A percentile compares a stretch with the other conserved stretches of the same genome.
phyloP scores from a whole-genome alignment of 2,888 invertebrate genomes.

The Nebria brevicollis region DNA sequence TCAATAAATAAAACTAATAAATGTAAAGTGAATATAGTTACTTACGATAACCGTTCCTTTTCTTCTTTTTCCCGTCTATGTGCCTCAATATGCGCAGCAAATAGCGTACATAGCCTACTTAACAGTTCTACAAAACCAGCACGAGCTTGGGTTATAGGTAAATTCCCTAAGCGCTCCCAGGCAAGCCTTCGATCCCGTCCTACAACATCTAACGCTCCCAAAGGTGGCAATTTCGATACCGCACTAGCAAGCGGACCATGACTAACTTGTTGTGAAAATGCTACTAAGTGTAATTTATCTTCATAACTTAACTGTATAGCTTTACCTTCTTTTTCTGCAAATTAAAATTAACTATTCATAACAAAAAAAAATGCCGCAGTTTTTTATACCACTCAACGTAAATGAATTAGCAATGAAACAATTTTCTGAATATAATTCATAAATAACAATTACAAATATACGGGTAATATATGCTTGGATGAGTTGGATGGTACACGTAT shows the following conservation, averaged over 20 bases:
- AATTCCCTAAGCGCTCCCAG: conserved; percentile 91
- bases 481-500: conserved; percentile 22
- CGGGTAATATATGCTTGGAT: not conserved
- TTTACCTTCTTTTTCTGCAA: conserved; percentile 96
- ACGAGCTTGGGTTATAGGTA: conserved; percentile 89
- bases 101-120: conserved; percentile 87
- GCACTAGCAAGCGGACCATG: conserved; percentile 84
- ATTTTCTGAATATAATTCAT: not conserved
- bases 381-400: not conserved
- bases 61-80: conserved; percentile 89
- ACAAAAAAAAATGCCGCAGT: not conserved
- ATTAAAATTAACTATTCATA: conserved; percentile 41
- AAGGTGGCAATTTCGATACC: conserved; percentile 74
- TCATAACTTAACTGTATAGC: conserved; percentile 94
- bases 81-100: conserved; percentile 90
- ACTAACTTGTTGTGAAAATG: conserved; percentile 89
- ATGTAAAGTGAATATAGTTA: conserved; percentile 41
- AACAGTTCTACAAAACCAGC: conserved; percentile 90
- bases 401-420: not conserved
- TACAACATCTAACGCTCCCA: conserved; percentile 95
- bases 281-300: conserved; percentile 90
- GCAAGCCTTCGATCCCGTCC: conserved; percentile 92
- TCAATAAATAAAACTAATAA: not conserved
- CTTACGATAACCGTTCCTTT: conserved; percentile 72
- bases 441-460: conserved; percentile 11